Evolutionary conservation across 2,113 vertebrate genomes (phyloP), one percentile per base, ranked within the genome.

Genomic region (Zosterops japonicus): DNA sequence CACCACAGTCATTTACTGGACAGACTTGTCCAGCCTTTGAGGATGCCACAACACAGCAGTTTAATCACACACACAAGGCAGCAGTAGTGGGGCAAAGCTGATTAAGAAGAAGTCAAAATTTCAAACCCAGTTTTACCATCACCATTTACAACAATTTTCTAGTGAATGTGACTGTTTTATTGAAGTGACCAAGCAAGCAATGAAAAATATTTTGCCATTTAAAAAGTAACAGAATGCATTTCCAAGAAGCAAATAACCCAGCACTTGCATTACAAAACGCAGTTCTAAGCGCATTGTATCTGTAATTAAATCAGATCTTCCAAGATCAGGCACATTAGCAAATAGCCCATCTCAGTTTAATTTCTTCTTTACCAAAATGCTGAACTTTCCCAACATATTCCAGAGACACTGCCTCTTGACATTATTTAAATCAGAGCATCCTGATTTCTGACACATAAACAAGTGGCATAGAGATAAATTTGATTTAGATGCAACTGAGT

Each of bases 341-440:
- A 93, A 56, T 0, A 4, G 16, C 7, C 36, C 5, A 61, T 35
- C 21, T 63, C 3, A 0, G 13, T 44, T 39, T 57, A 36, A 42
- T 7, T 55, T 72, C 17, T 11, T 50, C 31, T 65, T 36, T 44
- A 55, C 12, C 21, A 64, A 82, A 76, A 60, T 8, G 16, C 36
- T 64, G 20, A 41, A 67, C 20, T 18, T 36, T 59, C 13, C 70
- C 33, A 42, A n/a, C 2, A 24, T 10, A 52, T 12, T 61, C 22
- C 80, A 36, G 23, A 76, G 49, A 69, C 14, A 41, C 12, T 47
- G 39, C 33, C 60, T 81, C 36, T 57, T 65, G 28, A 15, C 8
- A 15, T 39, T 36, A 83, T 19, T 86, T 68, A 47, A 46, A 59
- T 14, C 27, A n/a, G 3, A 46, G 12, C 6, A 88, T 65, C 14